Evolutionary conservation across 2,797 vertebrate species (phyloP), one percentile per base, ranked within the genome.

Genomic region (Macroramphosus scolopax): DNA sequence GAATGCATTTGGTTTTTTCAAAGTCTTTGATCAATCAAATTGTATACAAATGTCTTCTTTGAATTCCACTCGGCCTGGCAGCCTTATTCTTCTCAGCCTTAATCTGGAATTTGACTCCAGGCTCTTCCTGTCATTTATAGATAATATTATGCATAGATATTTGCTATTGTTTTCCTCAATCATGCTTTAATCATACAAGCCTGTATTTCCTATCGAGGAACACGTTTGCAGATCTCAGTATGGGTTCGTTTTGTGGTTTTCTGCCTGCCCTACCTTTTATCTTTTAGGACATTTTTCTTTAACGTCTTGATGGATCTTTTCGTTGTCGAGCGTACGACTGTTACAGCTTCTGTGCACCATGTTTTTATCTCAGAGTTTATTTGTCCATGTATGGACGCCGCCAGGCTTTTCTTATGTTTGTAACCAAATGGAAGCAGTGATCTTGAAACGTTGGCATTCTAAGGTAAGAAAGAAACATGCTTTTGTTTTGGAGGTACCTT

Each of bases 101-200:
- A 16, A 47, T 32, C 11, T 50, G 5, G 17, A 28, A 0, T 33
- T 40, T 22, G 7, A 50, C 49, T 25, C 31, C 10, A 26, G 24
- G 20, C 48, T 12, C 11, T 13, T 52, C 10, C 30, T 1, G 12
- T 44, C 11, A 47, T 54, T 33, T 6, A 14, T 42, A n/a, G 20
- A 18, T 12, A 29, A 44, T 48, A 29, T 22, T 38, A 35, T 35
- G 33, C 17, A 24, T 54, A 49, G 63, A 17, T 22, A 39, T 63
- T 43, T 17, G 22, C 48, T 39, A 49, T n/a, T n/a, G n/a, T n/a
- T n/a, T n/a, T n/a, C n/a, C n/a, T n/a, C n/a, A n/a, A n/a, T 17
- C 20, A 13, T 40, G 17, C 17, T 41, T 55, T 33, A n/a, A 45
- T 50, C 8, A 34, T 17, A 34, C 15, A 16, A 7, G 31, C 31